A percentile compares a stretch with the other conserved stretches of the same genome.
phyloP scores from a whole-genome alignment of 2,113 vertebrate species.

The Chrysemys picta region DNA sequence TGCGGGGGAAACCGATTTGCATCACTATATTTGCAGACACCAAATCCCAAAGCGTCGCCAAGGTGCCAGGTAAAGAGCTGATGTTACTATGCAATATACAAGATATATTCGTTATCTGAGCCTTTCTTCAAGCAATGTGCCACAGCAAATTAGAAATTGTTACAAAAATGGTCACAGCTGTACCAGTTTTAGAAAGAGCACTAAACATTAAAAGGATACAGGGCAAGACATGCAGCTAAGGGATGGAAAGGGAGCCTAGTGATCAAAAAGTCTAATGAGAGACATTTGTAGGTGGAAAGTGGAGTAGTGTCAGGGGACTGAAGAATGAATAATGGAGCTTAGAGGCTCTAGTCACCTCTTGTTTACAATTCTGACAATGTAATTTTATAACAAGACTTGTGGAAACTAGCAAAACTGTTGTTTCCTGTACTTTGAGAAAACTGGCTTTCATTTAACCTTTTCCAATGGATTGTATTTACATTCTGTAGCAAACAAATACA shows the following conservation, averaged over 20 bases:
- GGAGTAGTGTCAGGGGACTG: constrained; percentile 36
- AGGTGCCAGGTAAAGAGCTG: not conserved
- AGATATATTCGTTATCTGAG: not conserved
- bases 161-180: not conserved
- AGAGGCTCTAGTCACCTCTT: constrained; percentile 40
- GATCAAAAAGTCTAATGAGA: constrained; percentile 56
- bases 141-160: not conserved
- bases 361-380: constrained; percentile 44
- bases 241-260: not conserved
- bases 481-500: not conserved
- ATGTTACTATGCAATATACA: not conserved
- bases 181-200: not conserved
- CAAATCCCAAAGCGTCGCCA: not conserved
- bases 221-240: constrained; percentile 25
- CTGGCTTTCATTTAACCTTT: not conserved
- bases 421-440: not conserved
- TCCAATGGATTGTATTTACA: not conserved
- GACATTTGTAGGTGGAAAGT: constrained; percentile 28
- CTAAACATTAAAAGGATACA: not conserved
- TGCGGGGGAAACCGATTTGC: constrained; percentile 6
- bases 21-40: constrained; percentile 14
- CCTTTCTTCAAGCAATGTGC: not conserved
- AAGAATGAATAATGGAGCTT: constrained; percentile 20
- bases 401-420: not conserved
- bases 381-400: not conserved